Base-by-base conservation (phyloP, 2,888 invertebrate species). In the Lasioglossum morio region DNA sequence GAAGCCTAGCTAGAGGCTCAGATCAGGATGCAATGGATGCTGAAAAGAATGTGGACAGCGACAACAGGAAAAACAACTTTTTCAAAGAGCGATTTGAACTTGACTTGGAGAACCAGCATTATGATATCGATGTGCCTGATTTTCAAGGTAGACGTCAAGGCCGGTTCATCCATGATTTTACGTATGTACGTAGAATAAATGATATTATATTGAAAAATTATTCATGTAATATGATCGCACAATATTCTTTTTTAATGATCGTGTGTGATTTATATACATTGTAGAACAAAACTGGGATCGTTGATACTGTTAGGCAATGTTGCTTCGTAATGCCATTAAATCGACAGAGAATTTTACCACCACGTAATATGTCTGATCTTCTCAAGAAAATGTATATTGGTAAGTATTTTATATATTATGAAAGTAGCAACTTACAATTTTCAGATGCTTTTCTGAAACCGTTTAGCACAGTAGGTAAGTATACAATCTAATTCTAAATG, bases 321-420 rank as follows among this genome's bases (percentile, higher is more conserved):
- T 99, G 99, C 96, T 99, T 99, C 95, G 97, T 98, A 30, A 98
- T 99, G 98, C 97, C 98, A 0, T 96, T 99, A 93, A 98, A 99
- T 95, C 97, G 97, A 48, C 96, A 96, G 53, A 96, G 97, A 81
- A 97, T 98, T 87, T 95, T 98, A 92, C 97, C 97, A 66, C 99
- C 99, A 5, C 97, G 96, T 90, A 97, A 97, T 92, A 96, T 98
- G 94, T 96, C 96, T 90, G 99, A 98, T 96, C 96, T 98, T 27
- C 96, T 98, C 88, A 96, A 96, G 89, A 98, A 98, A 95, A 97
- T 98, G 97, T 96, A 97, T 95, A 96, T 97, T 88, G 97, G 96
- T 95, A 92, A 92, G 48, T 72, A 30, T 72, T 0, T 30, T 66
- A 57, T n/a, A 27, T 46, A 34, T 57, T 60, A 7, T 16, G 14